These are phyloP conservation scores for Silurus aristotelis DNA, from an alignment of 2,797 vertebrate species.

Conservation along the genomic window DNA sequence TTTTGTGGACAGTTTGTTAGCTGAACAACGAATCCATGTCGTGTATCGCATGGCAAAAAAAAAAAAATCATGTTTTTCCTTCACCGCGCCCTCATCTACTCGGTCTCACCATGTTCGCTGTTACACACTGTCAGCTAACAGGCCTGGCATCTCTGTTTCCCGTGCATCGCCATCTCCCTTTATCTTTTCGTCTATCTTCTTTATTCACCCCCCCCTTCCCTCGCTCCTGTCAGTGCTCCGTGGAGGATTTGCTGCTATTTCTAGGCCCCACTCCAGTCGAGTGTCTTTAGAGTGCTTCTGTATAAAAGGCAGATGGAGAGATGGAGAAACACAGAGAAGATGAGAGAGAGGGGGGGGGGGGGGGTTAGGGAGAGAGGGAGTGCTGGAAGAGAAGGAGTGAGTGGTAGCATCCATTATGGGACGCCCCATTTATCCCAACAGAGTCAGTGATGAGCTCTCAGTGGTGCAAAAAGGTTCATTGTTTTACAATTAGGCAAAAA, in stretches of 20 bases:
- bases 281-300: conserved; percentile 64
- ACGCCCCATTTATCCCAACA: conserved; percentile 67
- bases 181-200: conserved; percentile 36
- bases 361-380: background rate
- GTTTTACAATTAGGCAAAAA: conserved; percentile 38
- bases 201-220: conserved; percentile 11
- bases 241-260: conserved; percentile 57
- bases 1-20: too few species aligned
- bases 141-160: conserved; percentile 32
- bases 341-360: background rate
- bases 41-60: too few species aligned
- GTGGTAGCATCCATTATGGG: conserved; percentile 52
- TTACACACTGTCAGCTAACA: conserved; percentile 25
- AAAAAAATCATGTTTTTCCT: background rate
- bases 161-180: conserved; percentile 30
- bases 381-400: background rate
- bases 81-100: background rate
- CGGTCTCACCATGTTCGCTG: conserved; percentile 31
- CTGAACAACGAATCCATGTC: too few species aligned
- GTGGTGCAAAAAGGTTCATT: conserved; percentile 60
- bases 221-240: conserved; percentile 39
- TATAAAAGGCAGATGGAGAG: conserved; percentile 67
- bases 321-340: conserved; percentile 43
- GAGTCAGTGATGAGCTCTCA: conserved; percentile 61
- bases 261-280: conserved; percentile 55